Evolutionary conservation across 2,113 vertebrate genomes (phyloP).

Genomic region (Onychorhynchus coronatus): DNA sequence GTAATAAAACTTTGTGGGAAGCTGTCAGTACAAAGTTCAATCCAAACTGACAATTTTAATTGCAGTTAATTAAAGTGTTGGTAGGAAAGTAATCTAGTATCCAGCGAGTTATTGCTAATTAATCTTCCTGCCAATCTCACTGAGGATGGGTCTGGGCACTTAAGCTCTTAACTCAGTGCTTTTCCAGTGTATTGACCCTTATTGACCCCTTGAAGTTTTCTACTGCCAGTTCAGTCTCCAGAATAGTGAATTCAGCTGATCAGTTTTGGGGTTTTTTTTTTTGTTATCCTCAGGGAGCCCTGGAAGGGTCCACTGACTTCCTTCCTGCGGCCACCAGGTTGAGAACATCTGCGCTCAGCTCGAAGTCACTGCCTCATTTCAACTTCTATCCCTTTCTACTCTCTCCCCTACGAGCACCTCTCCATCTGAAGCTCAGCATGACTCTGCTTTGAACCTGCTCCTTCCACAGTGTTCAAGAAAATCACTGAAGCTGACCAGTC

Average conservation of each 20-base stretch:
- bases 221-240: neutral
- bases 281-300: neutral
- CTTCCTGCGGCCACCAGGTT: neutral
- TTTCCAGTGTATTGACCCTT: neutral
- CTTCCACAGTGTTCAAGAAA: constrained; percentile 16
- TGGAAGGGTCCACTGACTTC: neutral
- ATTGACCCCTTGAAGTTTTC: neutral
- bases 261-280: neutral
- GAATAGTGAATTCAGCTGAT: fast-evolving
- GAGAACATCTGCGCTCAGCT: neutral
- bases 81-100: neutral
- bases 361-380: neutral
- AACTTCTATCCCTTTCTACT: neutral
- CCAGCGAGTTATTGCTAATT: neutral
- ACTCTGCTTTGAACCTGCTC: constrained; percentile 38
- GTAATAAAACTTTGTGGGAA: neutral
- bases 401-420: neutral
- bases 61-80: neutral
- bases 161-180: neutral
- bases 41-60: neutral
- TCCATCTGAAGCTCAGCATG: neutral
- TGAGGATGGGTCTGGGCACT: neutral
- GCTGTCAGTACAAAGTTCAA: neutral
- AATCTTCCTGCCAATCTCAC: neutral
- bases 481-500: constrained; percentile 29